Evolutionary conservation across 2,888 invertebrate genomes (phyloP).

Genomic region (Leptopilina drosophilae): DNA sequence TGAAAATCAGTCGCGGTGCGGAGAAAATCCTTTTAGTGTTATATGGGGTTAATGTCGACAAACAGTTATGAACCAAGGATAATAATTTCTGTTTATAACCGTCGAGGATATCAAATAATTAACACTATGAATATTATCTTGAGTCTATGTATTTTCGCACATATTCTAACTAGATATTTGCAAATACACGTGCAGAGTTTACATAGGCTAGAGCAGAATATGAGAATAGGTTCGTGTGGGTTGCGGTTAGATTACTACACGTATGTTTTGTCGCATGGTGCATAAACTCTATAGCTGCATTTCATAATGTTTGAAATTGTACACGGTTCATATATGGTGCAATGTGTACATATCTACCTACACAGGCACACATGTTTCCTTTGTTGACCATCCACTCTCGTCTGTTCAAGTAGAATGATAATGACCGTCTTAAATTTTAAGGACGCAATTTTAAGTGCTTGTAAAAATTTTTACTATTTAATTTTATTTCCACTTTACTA

Average conservation of each 20-base stretch:
- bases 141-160: constrained; percentile 35
- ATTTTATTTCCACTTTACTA: too few species aligned
- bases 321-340: constrained; percentile 39
- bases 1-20: neutral
- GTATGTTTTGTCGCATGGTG: constrained; percentile 43
- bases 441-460: neutral
- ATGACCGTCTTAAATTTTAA: constrained; percentile 18
- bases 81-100: constrained; percentile 28
- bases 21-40: constrained; percentile 3
- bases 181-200: constrained; percentile 25
- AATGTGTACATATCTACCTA: neutral
- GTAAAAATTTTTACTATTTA: too few species aligned
- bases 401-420: neutral
- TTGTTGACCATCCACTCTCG: constrained; percentile 36
- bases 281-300: constrained; percentile 43
- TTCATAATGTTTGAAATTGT: constrained; percentile 49
- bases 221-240: constrained; percentile 39
- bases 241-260: constrained; percentile 34
- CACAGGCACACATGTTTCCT: constrained; percentile 5
- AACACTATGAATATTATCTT: constrained; percentile 26
- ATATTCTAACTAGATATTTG: constrained; percentile 31
- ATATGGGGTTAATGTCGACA: constrained; percentile 19
- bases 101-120: constrained; percentile 36
- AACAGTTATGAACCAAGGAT: constrained; percentile 20
- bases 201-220: constrained; percentile 22